These are phyloP conservation scores for Perca schrenkii DNA, from an alignment of 2,113 vertebrate species.

Conservation along the genomic window DNA sequence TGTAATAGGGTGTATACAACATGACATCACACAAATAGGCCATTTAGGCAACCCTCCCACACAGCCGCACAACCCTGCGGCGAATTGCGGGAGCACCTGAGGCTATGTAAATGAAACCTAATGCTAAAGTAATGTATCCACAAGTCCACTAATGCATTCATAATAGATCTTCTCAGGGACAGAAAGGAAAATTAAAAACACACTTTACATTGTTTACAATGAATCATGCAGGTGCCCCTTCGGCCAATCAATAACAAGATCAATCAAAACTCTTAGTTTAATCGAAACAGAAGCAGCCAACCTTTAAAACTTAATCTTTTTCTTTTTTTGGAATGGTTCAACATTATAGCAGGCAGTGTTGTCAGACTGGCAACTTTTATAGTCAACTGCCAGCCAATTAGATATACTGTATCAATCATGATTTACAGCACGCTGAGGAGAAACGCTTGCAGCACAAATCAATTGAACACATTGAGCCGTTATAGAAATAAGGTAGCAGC, in stretches of 20 bases:
- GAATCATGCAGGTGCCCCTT: not conserved
- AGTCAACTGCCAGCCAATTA: slow-evolving; percentile 15
- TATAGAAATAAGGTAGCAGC: slow-evolving; percentile 22
- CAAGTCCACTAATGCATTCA: not conserved
- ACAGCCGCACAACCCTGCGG: no score
- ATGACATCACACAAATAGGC: no score
- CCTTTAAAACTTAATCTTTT: not conserved
- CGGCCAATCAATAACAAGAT: not conserved
- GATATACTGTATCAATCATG: slow-evolving; percentile 28
- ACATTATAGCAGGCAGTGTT: not conserved
- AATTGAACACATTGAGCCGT: slow-evolving; percentile 46
- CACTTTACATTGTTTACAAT: not conserved
- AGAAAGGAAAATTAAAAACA: not conserved
- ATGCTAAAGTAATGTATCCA: not conserved
- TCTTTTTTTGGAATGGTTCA: not conserved
- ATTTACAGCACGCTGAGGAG: slow-evolving; percentile 10
- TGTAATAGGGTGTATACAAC: no score
- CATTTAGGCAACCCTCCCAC: no score
- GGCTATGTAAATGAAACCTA: not conserved
- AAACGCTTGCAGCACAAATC: slow-evolving; percentile 62
- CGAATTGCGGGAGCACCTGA: no score
- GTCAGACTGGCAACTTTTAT: not conserved
- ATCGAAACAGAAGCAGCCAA: not conserved
- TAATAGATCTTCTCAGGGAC: not conserved
- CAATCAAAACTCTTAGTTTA: not conserved